Conservation (phyloP, 1,140 invertebrate genomes). For the Drosophila obscura region DNA sequence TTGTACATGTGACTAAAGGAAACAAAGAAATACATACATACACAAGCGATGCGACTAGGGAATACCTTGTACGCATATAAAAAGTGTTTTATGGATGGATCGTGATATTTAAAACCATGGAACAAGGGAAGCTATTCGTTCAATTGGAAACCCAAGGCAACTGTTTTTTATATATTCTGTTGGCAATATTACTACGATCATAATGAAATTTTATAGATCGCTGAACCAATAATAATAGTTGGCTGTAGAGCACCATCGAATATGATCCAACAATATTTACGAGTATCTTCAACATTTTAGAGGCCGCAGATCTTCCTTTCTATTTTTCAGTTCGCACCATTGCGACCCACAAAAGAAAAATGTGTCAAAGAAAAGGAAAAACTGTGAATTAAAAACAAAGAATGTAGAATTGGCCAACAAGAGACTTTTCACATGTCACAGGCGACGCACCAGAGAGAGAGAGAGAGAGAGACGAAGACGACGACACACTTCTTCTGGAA, state of each 20-base stretch:
- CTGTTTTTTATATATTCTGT: no score
- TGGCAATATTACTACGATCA: no score
- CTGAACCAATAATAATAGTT: neutral
- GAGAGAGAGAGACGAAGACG: no score
- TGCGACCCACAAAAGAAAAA: slow-evolving; percentile 39
- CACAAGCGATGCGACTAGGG: neutral
- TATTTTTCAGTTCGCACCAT: no score
- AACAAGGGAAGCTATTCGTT: no score
- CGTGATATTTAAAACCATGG: slow-evolving; percentile 15
- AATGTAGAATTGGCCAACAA: slow-evolving; percentile 42
- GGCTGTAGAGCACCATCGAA: no score
- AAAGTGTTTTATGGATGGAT: neutral
- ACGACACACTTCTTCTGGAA: slow-evolving; percentile 9
- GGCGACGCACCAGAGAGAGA: slow-evolving; percentile 10
- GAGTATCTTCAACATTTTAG: no score
- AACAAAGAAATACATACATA: neutral
- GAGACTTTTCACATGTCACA: slow-evolving; percentile 46
- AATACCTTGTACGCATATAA: slow-evolving; percentile 6
- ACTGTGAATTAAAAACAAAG: slow-evolving; percentile 32
- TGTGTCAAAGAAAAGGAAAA: slow-evolving; percentile 55
- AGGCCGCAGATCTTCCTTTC: no score
- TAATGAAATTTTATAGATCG: neutral
- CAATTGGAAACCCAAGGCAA: no score
- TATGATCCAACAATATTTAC: no score
- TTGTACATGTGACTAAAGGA: no score